Evolutionary conservation across 1,140 invertebrate genomes (phyloP).

Genomic region (Ladona fulva): DNA sequence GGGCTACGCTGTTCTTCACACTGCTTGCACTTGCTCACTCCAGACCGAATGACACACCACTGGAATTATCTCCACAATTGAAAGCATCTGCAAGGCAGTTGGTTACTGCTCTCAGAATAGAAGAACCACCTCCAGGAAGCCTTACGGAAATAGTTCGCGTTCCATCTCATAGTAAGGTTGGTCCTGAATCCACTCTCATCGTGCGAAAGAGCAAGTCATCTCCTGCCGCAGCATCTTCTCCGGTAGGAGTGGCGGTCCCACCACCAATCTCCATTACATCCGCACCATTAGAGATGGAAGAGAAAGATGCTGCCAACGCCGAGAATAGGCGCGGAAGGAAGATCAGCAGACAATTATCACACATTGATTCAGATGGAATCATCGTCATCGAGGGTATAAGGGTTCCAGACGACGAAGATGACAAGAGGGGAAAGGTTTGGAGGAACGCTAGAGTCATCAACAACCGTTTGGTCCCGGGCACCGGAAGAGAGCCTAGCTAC

Average conservation of each 20-base stretch:
- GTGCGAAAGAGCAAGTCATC: not conserved
- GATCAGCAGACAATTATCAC: constrained; percentile 39
- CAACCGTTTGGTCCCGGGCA: constrained; percentile 53
- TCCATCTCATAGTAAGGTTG: not conserved
- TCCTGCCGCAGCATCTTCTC: not conserved
- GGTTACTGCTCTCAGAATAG: not conserved
- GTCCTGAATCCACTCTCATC: not conserved
- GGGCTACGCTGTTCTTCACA: not conserved
- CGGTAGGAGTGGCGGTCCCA: not conserved
- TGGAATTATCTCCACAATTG: not conserved
- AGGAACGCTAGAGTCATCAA: constrained; percentile 79
- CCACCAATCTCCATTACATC: not conserved
- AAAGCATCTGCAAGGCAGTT: not conserved
- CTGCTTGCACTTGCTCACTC: not conserved
- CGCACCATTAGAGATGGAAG: not conserved
- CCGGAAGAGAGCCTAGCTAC: not conserved
- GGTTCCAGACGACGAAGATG: constrained; percentile 70
- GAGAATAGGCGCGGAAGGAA: not conserved
- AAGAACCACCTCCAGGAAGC: not conserved
- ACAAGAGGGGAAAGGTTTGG: constrained; percentile 61
- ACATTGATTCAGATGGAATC: constrained; percentile 57
- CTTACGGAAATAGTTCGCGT: not conserved
- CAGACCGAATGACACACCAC: not conserved
- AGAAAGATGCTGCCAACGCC: constrained; percentile 3
- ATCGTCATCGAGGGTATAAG: constrained; percentile 69